Evolutionary conservation across 64 coral and sea anemone species (phyloP), one percentile per base, ranked within the genome.

Genomic region (Montipora efflorescens): DNA sequence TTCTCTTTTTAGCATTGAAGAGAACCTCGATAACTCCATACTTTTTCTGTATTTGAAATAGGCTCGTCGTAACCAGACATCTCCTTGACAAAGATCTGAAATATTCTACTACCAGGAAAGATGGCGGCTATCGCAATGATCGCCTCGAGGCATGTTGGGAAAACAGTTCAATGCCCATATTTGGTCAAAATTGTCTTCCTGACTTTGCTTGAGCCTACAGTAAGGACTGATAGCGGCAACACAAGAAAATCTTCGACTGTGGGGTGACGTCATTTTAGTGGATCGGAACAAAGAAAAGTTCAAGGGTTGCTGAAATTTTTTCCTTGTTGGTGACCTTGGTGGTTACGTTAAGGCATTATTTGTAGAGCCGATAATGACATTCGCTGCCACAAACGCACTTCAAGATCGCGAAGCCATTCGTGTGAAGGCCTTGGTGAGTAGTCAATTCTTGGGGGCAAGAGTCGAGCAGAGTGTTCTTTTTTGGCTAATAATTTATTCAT

Each of bases 21-120:
- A 25, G 19, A 69, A 23, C 25, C 59, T 78, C 67, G 22, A 25
- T 36, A 84, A 68, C 85, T 84, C 23, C 82, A 68, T 95, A 99
- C 98, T 92, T 96, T 99, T 71, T 99, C 95, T 90, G 78, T 48
- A 59, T 99, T 92, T 79, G 98, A 95, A 88, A 99, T 96, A 58
- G 92, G 95, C 48, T 94, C 95, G 51, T 99, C 95, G 80, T 94
- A 94, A 95, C 96, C 98, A 75, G 95, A 86, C 98, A 99, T 99
- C 84, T 92, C 81, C 78, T 84, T 84, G 80, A 91, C 81, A 94
- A 81, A 36, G 36, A 36, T 36, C 36, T 36, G 36, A 36, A 36
- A 74, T 88, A 80, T 89, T 55, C 69, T 61, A 89, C 64, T 45
- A 92, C 48, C 22, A 88, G 79, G 80, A 61, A 98, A 98, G 93